phyloP scores from a whole-genome alignment of 1,140 invertebrate genomes.

The Asbolus verrucosus region DNA sequence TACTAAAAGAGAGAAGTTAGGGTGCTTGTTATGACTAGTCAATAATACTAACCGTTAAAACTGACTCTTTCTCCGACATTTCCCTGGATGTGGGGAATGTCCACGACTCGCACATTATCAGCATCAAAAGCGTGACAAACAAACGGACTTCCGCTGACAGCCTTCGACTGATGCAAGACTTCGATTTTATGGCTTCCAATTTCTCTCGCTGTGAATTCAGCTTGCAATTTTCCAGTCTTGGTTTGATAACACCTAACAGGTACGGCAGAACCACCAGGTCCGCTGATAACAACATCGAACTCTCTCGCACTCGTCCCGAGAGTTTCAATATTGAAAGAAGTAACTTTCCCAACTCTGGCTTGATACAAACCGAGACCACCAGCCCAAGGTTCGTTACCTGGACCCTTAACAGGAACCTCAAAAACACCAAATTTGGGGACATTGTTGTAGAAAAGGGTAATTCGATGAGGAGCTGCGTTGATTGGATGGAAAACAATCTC shows the following conservation, averaged over 20 bases:
- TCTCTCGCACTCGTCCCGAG: slow-evolving; percentile 85
- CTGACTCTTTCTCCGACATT: slow-evolving; percentile 86
- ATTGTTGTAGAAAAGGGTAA: slow-evolving; percentile 84
- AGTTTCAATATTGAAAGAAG: slow-evolving; percentile 91
- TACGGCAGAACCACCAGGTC: slow-evolving; percentile 89
- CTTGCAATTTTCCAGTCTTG: slow-evolving; percentile 91
- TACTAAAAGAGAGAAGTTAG: too few species aligned
- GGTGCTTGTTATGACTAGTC: slow-evolving; percentile 10
- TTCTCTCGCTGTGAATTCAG: slow-evolving; percentile 89
- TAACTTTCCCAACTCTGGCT: slow-evolving; percentile 80
- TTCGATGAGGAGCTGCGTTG: slow-evolving; percentile 82
- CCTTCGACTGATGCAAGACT: slow-evolving; percentile 91
- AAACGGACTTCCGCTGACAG: slow-evolving; percentile 95
- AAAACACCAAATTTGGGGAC: slow-evolving; percentile 68
- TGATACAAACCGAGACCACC: slow-evolving; percentile 80
- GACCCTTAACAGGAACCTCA: slow-evolving; percentile 75
- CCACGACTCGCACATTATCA: slow-evolving; percentile 69
- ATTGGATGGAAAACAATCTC: slow-evolving; percentile 90
- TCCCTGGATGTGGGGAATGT: slow-evolving; percentile 81
- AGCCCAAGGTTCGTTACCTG: slow-evolving; percentile 69
- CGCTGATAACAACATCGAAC: slow-evolving; percentile 90
- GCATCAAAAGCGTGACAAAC: slow-evolving; percentile 95
- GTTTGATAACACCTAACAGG: slow-evolving; percentile 96
- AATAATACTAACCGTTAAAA: slow-evolving; percentile 86
- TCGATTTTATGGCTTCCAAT: slow-evolving; percentile 79